Conservation (phyloP, 2,888 invertebrate species). For the Meiosimyza decipiens region DNA sequence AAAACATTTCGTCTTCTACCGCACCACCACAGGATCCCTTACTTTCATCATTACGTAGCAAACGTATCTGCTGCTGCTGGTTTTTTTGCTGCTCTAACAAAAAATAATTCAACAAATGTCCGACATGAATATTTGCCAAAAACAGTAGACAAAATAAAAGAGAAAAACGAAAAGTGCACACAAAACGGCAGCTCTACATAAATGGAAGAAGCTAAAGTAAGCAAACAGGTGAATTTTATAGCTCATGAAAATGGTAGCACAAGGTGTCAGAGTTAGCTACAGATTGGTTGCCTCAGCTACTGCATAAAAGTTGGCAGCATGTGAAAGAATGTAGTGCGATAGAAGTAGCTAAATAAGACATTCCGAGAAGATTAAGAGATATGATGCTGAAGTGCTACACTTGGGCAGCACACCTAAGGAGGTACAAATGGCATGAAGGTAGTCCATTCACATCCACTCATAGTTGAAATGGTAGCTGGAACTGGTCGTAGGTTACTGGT, state of each 20-base stretch:
- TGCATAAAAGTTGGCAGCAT: no score
- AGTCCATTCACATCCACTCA: no score
- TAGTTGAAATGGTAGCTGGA: background rate
- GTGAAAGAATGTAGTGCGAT: background rate
- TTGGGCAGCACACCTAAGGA: background rate
- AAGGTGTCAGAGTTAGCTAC: no score
- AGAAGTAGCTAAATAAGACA: slow-evolving; percentile 18
- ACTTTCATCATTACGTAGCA: background rate
- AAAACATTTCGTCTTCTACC: no score
- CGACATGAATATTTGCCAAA: slow-evolving; percentile 25
- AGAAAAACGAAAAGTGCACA: background rate
- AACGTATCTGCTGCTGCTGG: background rate
- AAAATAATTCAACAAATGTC: background rate
- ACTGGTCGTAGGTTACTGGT: background rate
- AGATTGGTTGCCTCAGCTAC: no score
- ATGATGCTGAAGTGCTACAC: background rate
- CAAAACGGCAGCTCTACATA: background rate
- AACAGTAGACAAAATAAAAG: background rate
- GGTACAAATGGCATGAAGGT: background rate
- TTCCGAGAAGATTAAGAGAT: slow-evolving; percentile 28
- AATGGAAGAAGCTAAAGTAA: slow-evolving; percentile 15
- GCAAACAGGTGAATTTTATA: slow-evolving; percentile 30
- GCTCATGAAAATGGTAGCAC: background rate
- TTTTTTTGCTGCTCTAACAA: background rate
- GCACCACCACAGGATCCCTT: no score